These are phyloP conservation scores for Lepus americanus DNA, from an alignment of 2,113 vertebrate species.

Conservation along the genomic window DNA sequence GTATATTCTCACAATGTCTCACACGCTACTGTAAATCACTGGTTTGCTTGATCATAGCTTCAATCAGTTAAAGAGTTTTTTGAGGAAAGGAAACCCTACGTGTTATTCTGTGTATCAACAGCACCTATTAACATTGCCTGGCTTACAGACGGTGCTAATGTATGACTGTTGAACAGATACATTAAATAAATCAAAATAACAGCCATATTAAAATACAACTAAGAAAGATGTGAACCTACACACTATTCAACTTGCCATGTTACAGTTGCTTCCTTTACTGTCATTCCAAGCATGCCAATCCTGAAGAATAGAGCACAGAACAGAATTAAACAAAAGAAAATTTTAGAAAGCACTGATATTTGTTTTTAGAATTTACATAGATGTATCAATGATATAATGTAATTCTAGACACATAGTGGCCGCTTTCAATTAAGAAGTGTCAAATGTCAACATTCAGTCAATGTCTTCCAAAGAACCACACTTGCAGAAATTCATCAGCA, in stretches of 20 bases:
- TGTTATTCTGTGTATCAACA: constrained; percentile 22
- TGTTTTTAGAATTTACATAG: background rate
- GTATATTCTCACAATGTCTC: background rate
- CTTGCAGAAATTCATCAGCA: background rate
- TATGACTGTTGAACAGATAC: background rate
- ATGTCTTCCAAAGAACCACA: background rate
- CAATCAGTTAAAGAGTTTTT: background rate
- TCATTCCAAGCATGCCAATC: background rate
- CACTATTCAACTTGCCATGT: background rate
- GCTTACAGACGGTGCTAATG: background rate
- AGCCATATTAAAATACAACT: background rate
- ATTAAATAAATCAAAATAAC: constrained; percentile 20
- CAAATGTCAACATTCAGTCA: background rate
- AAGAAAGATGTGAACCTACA: constrained; percentile 23
- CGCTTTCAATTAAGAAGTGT: background rate
- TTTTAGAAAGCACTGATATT: background rate
- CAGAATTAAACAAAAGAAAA: constrained; percentile 50
- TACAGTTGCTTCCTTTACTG: background rate
- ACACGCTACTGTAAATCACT: background rate
- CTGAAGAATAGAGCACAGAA: background rate
- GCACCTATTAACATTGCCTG: background rate
- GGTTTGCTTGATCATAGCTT: background rate
- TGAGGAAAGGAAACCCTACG: background rate
- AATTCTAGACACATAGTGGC: background rate
- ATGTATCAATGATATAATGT: background rate